Conservation (phyloP, 2,888 invertebrate genomes). For the Graphium colonna region DNA sequence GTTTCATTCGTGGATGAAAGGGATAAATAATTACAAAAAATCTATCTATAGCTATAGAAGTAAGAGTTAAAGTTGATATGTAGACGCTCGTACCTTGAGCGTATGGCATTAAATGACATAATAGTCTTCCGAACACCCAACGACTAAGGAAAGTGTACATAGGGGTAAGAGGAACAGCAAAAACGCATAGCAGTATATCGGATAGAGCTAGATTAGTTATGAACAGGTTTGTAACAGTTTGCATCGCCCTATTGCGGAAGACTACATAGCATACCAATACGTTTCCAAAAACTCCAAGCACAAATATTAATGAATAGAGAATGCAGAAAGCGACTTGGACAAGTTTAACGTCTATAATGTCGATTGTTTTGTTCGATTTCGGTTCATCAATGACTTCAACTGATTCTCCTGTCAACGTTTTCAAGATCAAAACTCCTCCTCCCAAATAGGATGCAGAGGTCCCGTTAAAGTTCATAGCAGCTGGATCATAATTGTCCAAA, state of each 20-base stretch:
- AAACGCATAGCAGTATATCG: slow-evolving; percentile 90
- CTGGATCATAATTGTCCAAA: slow-evolving; percentile 40
- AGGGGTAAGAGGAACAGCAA: slow-evolving; percentile 94
- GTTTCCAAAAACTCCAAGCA: slow-evolving; percentile 90
- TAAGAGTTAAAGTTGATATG: slow-evolving; percentile 93
- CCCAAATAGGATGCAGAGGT: slow-evolving; percentile 43
- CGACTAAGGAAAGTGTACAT: slow-evolving; percentile 89
- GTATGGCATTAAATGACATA: slow-evolving; percentile 93
- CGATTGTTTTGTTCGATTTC: slow-evolving; percentile 64
- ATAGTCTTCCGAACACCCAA: slow-evolving; percentile 91
- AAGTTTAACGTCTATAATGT: slow-evolving; percentile 82
- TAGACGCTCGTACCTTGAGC: slow-evolving; percentile 94
- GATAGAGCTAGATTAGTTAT: slow-evolving; percentile 94
- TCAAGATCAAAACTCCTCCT: slow-evolving; percentile 62
- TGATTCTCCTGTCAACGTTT: slow-evolving; percentile 66
- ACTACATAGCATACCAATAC: slow-evolving; percentile 93
- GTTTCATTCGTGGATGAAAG: slow-evolving; percentile 89
- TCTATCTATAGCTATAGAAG: slow-evolving; percentile 95
- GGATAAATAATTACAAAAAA: slow-evolving; percentile 95
- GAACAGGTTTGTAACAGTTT: slow-evolving; percentile 94
- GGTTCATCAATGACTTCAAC: slow-evolving; percentile 66
- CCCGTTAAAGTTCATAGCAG: slow-evolving; percentile 60
- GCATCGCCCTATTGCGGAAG: slow-evolving; percentile 91
- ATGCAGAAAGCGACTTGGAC: slow-evolving; percentile 88
- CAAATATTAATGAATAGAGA: slow-evolving; percentile 88